These are phyloP conservation scores for Nipponia nippon DNA, from an alignment of 2,113 vertebrate species.

Conservation along the genomic window DNA sequence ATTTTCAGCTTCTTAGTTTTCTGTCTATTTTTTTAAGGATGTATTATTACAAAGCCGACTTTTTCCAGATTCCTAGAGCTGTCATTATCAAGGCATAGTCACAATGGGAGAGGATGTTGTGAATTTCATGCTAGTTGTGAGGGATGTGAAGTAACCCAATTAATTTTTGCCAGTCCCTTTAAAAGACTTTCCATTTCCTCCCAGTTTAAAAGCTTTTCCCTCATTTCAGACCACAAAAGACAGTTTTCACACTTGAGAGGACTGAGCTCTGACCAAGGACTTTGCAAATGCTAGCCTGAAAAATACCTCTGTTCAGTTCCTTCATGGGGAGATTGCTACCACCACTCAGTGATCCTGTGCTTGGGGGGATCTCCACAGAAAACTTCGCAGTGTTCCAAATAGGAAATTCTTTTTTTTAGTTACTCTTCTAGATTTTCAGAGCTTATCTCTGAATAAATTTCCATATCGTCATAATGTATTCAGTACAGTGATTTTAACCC, in stretches of 20 bases:
- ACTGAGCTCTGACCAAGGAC: background rate
- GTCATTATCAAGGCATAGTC: background rate
- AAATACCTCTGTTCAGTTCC: background rate
- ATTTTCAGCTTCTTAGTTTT: background rate
- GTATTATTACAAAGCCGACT: background rate
- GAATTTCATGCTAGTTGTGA: background rate
- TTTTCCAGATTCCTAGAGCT: background rate
- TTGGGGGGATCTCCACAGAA: background rate
- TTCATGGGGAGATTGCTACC: background rate
- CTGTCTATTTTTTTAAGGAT: background rate
- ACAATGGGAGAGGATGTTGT: accelerated
- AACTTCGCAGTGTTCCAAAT: background rate
- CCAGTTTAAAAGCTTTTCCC: background rate
- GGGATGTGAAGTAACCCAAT: background rate
- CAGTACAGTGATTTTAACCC: background rate
- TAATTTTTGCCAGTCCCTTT: background rate
- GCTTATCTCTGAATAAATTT: background rate
- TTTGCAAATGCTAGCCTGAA: background rate
- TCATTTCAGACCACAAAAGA: background rate
- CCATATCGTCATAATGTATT: background rate
- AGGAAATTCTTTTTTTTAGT: background rate
- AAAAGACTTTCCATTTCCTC: background rate
- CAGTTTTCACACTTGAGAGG: background rate
- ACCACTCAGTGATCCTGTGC: background rate
- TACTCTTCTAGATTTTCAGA: background rate